Evolutionary conservation across 2,888 invertebrate genomes (phyloP).

Genomic region (Eudasyphora cyanicolor): DNA sequence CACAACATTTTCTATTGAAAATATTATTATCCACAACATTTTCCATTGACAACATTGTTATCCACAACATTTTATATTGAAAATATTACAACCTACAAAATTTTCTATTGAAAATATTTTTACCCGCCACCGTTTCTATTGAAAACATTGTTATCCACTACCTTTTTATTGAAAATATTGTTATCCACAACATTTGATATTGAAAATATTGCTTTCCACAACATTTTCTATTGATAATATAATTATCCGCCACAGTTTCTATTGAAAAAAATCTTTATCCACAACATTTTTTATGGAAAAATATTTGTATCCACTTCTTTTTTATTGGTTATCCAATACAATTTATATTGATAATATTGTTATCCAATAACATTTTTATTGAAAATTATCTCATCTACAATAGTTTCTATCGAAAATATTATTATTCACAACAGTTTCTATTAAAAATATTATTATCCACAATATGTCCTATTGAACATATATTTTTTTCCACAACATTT

Average conservation of each 20-base stretch:
- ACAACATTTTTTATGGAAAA: not conserved
- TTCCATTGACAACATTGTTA: not conserved
- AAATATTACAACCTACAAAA: not conserved
- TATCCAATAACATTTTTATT: not conserved
- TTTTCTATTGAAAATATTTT: not conserved
- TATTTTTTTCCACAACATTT: not conserved
- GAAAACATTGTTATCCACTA: not conserved
- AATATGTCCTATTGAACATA: not conserved
- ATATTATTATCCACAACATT: no score
- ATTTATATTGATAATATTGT: not conserved
- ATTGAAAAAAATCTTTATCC: not conserved
- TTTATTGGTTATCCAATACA: not conserved
- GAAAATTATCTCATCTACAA: not conserved
- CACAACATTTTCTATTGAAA: not conserved
- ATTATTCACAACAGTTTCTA: not conserved
- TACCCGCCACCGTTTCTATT: not conserved
- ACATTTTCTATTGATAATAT: not conserved
- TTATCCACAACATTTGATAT: not conserved
- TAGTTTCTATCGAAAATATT: not conserved
- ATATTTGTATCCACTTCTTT: not conserved
- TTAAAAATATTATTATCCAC: not conserved
- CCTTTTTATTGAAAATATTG: not conserved
- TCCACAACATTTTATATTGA: not conserved
- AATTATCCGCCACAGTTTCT: not conserved
- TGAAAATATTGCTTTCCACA: not conserved